Evolutionary conservation across 2,888 invertebrate species (phyloP), one percentile per base, ranked within the genome.

Genomic region (Leucophenga maculata): DNA sequence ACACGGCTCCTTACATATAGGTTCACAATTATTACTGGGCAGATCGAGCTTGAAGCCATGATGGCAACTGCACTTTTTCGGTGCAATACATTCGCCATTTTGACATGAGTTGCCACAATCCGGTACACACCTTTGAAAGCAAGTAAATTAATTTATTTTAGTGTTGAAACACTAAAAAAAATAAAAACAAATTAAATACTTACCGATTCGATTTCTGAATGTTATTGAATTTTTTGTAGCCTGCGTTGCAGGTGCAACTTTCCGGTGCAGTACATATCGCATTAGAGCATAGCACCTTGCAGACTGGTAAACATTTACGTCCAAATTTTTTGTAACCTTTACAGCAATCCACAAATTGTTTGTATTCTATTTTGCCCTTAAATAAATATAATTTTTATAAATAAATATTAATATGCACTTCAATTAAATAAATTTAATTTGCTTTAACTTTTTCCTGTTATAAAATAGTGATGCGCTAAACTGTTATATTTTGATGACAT

Each of bases 231-330:
- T 74, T 76, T 0, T 71, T 74, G 68, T 87, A 90, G 1, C 90
- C 90, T 0, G 64, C 14, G 4, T 75, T 67, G 70, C 91, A 91
- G 54, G 82, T 68, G 20, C 89, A 89, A 1, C 60, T 70, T 69
- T 89, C 78, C 0, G 89, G 89, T 59, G 68, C 52, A 72, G 84
- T 50, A 65, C 88, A 88, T 6, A n/a, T 70, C 2, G 85, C 86
- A 48, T 75, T 83, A 0, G 11, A 60, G 54, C 87, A 87, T 2
- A 2, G 50, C 0, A 69, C 48, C 0, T 6, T 11, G 57, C 88
- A 88, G 0, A 6, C 2, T 0, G 86, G 79, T 18, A 46, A 3
- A 67, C 88, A 88, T 6, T 20, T 69, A 0, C 52, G 44, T 4
- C 16, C 20, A 0, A 14, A 11, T 64, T 9, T 69, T 1, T 50